Evolutionary conservation across 2,797 vertebrate genomes (phyloP).

Genomic region (Triplophysa yarkandensis): DNA sequence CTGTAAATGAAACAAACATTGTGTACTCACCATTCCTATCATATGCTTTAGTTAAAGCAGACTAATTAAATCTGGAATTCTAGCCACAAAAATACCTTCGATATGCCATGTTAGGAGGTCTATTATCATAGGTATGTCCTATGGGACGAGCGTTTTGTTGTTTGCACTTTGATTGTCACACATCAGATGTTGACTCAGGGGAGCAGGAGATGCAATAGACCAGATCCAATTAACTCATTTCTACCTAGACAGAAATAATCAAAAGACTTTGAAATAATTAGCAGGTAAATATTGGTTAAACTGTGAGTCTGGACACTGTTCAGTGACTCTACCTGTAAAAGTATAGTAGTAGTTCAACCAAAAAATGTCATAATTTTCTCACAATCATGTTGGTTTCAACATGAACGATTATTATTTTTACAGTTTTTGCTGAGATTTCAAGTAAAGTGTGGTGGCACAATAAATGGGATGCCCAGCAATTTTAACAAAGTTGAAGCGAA

Average conservation of each 20-base stretch:
- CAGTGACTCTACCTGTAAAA: conserved; percentile 1
- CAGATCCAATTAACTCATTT: conserved; percentile 50
- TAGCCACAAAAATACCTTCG: neutral
- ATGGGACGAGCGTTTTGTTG: neutral
- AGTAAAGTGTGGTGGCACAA: no score
- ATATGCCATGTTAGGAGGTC: conserved; percentile 7
- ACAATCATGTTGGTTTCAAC: no score
- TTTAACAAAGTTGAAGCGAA: no score
- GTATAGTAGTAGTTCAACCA: conserved; percentile 6
- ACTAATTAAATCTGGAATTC: conserved; percentile 2
- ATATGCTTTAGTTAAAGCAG: neutral
- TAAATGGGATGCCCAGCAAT: no score
- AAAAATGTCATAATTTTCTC: no score
- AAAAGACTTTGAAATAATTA: conserved; percentile 43
- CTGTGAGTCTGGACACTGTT: conserved; percentile 5
- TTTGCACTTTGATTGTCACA: conserved; percentile 42
- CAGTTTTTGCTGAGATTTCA: no score
- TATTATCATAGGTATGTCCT: conserved; percentile 28
- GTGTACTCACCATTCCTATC: neutral
- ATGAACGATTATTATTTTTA: no score
- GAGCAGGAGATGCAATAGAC: conserved; percentile 27
- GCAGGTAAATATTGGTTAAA: conserved; percentile 46
- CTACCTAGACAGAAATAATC: conserved; percentile 42
- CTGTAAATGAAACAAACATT: neutral
- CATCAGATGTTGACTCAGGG: conserved; percentile 33